These are phyloP conservation scores for Aegotheles bennettii DNA, from an alignment of 2,113 vertebrate species.

Conservation along the genomic window DNA sequence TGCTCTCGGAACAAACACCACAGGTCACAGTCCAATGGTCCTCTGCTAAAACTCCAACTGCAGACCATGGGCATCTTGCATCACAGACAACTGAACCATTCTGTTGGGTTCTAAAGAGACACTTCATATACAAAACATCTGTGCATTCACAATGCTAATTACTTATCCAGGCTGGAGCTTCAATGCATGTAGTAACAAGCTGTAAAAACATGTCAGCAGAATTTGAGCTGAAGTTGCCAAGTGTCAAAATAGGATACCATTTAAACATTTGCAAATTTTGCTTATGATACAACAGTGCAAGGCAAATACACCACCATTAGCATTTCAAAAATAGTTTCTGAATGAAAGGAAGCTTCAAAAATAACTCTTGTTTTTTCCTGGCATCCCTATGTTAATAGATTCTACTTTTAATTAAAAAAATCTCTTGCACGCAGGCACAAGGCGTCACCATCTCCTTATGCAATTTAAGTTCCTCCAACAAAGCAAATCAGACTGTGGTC, in stretches of 20 bases:
- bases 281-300: constrained; percentile 8
- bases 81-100: background rate
- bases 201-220: constrained; percentile 38
- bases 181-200: background rate
- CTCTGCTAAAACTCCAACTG: background rate
- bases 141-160: background rate
- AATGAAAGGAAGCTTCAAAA: constrained; percentile 49
- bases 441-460: background rate
- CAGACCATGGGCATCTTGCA: background rate
- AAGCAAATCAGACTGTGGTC: background rate
- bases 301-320: constrained; percentile 20
- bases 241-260: constrained; percentile 14
- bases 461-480: background rate
- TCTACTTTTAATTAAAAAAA: background rate
- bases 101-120: background rate
- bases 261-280: constrained; percentile 27
- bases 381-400: constrained; percentile 15
- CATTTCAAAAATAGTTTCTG: constrained; percentile 53
- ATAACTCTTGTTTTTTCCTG: background rate
- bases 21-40: background rate
- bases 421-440: background rate
- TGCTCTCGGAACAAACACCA: background rate
- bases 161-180: background rate
- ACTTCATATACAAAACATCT: background rate
- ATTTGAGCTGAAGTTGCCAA: constrained; percentile 4